These are phyloP conservation scores for Hyles euphorbiae DNA, from an alignment of 1,140 invertebrate genomes.

Conservation along the genomic window DNA sequence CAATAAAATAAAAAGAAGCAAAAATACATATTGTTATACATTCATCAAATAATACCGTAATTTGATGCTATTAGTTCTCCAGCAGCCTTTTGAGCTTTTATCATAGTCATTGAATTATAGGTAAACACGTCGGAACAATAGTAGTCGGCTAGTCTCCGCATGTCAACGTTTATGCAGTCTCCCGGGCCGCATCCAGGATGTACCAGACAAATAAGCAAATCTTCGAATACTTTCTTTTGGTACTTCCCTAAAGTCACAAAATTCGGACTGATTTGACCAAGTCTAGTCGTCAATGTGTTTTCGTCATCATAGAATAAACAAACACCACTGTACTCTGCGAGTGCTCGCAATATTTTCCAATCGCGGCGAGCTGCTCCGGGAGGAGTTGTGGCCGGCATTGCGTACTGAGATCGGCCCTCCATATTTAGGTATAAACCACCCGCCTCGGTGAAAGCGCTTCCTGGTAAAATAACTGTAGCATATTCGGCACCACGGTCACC, in stretches of 20 bases:
- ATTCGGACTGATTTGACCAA: conserved; percentile 55
- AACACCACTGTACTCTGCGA: conserved; percentile 48
- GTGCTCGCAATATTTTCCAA: conserved; percentile 61
- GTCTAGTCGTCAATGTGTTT: conserved; percentile 33
- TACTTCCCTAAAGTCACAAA: conserved; percentile 38
- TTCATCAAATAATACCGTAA: conserved; percentile 25
- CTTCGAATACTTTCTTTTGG: conserved; percentile 42
- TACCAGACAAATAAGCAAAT: conserved; percentile 30
- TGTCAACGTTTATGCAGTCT: conserved; percentile 29
- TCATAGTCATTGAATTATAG: conserved; percentile 58
- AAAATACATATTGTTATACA: not conserved
- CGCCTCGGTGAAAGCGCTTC: conserved; percentile 84
- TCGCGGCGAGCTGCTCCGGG: conserved; percentile 55
- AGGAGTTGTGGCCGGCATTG: conserved; percentile 49
- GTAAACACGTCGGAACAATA: conserved; percentile 59
- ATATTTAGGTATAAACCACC: conserved; percentile 59
- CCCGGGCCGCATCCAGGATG: not conserved
- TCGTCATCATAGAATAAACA: conserved; percentile 45
- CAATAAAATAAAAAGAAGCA: too few species aligned
- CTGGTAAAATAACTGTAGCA: conserved; percentile 85
- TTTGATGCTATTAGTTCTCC: conserved; percentile 26
- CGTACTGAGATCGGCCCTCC: conserved; percentile 57
- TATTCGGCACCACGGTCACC: conserved; percentile 83
- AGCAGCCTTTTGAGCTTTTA: conserved; percentile 46
- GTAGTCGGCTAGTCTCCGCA: conserved; percentile 49